Percentiles rank a stretch among this genome's conserved stretches.
Evolutionary conservation across 2,797 vertebrate genomes (phyloP).

Genomic region (Oreochromis mossambicus): DNA sequence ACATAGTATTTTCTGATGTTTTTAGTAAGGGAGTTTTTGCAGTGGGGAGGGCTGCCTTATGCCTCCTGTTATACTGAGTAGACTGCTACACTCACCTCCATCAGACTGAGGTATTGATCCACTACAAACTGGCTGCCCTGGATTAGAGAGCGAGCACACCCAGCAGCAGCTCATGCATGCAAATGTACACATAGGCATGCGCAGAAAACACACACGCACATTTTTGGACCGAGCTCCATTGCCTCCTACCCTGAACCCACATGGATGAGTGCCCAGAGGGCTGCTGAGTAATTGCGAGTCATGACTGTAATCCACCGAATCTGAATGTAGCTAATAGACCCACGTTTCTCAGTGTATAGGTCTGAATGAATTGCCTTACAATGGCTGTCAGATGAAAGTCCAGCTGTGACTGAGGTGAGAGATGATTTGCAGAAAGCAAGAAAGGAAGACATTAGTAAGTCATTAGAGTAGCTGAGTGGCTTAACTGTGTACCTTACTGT

Average conservation of each 20-base stretch:
- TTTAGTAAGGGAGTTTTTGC: neutral
- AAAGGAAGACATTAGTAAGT: neutral
- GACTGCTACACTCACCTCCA: neutral
- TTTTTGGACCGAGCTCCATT: neutral
- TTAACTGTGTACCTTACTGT: neutral
- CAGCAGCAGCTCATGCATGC: neutral
- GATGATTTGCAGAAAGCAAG: neutral
- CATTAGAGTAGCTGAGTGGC: neutral
- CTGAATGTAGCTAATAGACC: neutral
- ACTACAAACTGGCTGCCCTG: neutral
- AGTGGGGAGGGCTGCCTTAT: neutral
- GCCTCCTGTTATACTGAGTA: neutral
- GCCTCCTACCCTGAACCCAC: neutral
- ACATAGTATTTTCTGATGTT: neutral
- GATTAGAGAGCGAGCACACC: constrained; percentile 1
- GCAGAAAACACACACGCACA: neutral
- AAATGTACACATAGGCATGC: constrained; percentile 1
- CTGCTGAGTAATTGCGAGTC: constrained; percentile 28
- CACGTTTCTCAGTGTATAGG: neutral
- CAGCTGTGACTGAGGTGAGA: neutral
- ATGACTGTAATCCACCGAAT: constrained; percentile 21
- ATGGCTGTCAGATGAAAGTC: neutral
- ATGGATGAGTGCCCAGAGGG: neutral
- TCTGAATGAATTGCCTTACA: neutral
- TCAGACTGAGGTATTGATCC: constrained; percentile 22